Percentiles rank a stretch among this genome's conserved stretches.
These are phyloP conservation scores for Kuschelorhynchus macadamiae DNA, from an alignment of 2,888 invertebrate species.

Conservation along the genomic window DNA sequence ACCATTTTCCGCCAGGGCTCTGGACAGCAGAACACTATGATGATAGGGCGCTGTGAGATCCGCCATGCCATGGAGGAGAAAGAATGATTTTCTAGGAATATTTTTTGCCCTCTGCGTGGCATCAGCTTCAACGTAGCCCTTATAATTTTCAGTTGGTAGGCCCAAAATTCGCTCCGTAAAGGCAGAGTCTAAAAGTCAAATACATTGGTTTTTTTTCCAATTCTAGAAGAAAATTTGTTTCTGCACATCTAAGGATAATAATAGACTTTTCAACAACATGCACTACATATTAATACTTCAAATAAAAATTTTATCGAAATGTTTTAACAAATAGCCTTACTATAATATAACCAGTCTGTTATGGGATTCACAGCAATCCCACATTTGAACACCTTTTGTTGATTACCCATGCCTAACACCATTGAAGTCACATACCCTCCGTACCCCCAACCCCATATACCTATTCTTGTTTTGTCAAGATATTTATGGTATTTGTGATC, in stretches of 20 bases:
- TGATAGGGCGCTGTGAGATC: conserved; percentile 95
- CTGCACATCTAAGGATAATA: too few species aligned
- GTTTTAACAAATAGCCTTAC: conserved; percentile 72
- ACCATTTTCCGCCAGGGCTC: conserved; percentile 88
- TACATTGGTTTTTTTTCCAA: too few species aligned
- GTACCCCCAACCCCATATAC: conserved; percentile 98
- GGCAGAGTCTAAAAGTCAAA: conserved; percentile 82
- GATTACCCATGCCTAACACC: conserved; percentile 83
- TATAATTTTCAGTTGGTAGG: conserved; percentile 87
- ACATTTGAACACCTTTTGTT: conserved; percentile 89
- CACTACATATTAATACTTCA: too few species aligned
- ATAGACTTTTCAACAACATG: too few species aligned
- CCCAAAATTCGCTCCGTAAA: conserved; percentile 97
- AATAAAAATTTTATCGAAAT: too few species aligned
- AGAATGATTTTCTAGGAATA: conserved; percentile 89
- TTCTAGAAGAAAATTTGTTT: too few species aligned
- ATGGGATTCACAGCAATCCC: conserved; percentile 96
- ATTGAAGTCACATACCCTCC: conserved; percentile 96
- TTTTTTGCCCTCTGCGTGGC: conserved; percentile 89
- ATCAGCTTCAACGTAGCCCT: conserved; percentile 93
- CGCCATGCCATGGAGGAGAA: conserved; percentile 93
- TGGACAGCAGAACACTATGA: conserved; percentile 90
- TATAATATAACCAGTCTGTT: conserved; percentile 96
- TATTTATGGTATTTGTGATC: conserved; percentile 73
- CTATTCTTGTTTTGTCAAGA: conserved; percentile 89